A percentile compares a stretch with the other conserved stretches of the same genome.
Evolutionary conservation across 1,140 invertebrate species (phyloP).

Genomic region (Riptortus pedestris): DNA sequence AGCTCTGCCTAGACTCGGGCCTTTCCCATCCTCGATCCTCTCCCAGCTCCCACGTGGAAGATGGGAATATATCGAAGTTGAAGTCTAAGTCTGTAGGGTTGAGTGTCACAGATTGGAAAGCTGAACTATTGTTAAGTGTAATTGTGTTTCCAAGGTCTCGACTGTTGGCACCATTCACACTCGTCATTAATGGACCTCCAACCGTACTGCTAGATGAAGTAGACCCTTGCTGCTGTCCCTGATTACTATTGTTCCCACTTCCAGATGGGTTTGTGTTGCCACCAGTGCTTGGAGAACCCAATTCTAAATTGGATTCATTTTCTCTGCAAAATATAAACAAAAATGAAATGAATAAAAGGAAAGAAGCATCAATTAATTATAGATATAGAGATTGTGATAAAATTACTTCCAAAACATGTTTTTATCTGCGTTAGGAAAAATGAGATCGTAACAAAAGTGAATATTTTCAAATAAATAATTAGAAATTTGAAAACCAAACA

Average conservation of each 20-base stretch:
- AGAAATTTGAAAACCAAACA: no score
- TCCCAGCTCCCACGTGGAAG: constrained; percentile 40
- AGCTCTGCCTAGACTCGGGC: constrained; percentile 48
- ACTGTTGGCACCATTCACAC: constrained; percentile 38
- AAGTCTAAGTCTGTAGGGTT: constrained; percentile 32
- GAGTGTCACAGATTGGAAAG: constrained; percentile 37
- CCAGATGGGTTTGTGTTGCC: constrained; percentile 20
- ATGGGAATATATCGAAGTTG: constrained; percentile 48
- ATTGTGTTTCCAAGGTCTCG: constrained; percentile 35
- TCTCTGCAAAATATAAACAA: constrained; percentile 37
- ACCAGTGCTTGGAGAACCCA: constrained; percentile 3
- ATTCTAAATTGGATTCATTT: constrained; percentile 37
- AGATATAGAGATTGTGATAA: no score
- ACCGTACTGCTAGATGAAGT: constrained; percentile 32
- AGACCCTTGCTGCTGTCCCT: background rate
- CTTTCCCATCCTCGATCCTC: constrained; percentile 33
- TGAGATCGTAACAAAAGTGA: no score
- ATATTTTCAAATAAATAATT: no score
- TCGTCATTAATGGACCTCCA: constrained; percentile 54
- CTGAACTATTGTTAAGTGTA: constrained; percentile 30
- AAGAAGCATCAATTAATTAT: background rate
- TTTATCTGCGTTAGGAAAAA: no score
- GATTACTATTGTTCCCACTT: background rate
- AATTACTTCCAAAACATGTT: no score
- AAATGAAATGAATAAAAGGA: background rate